A percentile compares a stretch with the other conserved stretches of the same genome.
phyloP scores from a whole-genome alignment of 2,113 vertebrate species.

The Capra hircus region DNA sequence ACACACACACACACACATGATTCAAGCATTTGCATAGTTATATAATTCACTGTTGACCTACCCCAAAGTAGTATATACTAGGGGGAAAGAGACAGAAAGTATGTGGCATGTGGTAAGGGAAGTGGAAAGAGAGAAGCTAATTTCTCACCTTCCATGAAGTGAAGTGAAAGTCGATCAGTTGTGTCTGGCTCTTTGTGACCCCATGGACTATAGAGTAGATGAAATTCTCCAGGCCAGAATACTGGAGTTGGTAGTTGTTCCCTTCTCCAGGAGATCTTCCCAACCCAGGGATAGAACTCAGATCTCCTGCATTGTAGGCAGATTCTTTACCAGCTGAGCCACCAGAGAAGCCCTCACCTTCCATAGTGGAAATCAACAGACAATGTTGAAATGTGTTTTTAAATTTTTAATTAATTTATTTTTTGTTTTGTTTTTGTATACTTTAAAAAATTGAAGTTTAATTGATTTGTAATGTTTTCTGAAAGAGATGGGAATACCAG shows the following conservation, averaged over 20 bases:
- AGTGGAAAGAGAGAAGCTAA: background rate
- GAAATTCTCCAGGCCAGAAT: background rate
- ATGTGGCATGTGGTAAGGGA: background rate
- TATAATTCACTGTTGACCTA: background rate
- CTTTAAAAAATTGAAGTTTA: background rate
- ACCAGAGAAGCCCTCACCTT: background rate
- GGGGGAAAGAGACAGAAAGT: background rate
- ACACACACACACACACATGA: background rate
- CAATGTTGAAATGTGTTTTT: background rate
- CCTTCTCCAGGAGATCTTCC: background rate
- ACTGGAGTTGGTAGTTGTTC: background rate
- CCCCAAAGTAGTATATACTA: background rate
- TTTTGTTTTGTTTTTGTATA: background rate
- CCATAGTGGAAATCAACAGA: background rate
- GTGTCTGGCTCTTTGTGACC: background rate
- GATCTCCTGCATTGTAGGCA: rapidly evolving
- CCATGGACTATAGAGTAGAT: background rate
- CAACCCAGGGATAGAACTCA: background rate
- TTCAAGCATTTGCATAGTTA: background rate
- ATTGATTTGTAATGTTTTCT: background rate
- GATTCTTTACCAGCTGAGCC: background rate
- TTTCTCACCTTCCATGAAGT: background rate
- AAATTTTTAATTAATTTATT: background rate
- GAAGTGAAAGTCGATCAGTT: background rate
- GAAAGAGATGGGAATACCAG: background rate